Evolutionary conservation across 2,797 vertebrate genomes (phyloP), one percentile per base, ranked within the genome.

Genomic region (Danio kyathit): DNA sequence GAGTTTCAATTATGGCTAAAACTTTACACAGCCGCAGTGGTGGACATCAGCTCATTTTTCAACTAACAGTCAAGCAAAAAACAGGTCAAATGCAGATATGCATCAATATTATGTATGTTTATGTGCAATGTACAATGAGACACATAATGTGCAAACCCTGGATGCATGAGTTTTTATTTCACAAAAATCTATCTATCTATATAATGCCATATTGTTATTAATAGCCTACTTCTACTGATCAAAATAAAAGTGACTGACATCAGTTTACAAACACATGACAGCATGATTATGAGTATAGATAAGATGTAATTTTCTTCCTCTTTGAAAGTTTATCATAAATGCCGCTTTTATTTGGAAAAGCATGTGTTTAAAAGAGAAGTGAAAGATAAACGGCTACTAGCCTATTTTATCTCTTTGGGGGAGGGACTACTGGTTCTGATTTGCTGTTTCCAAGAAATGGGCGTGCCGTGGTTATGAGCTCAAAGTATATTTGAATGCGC

Each of bases 391-490:
- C 7, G 8, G n/a, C 21, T 44, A 41, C 60, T 17, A n/a, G n/a
- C n/a, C n/a, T n/a, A n/a, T n/a, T n/a, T n/a, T 41, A 5, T 9
- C 5, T 7, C 1, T 29, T 52, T 0, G 4, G 0, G 65, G 16
- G n/a, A 29, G 21, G 1, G 11, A 16, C 29, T 10, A 43, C 41
- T 70, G 3, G 3, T 29, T 29, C 3, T 29, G 29, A 29, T 29
- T 29, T 29, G 29, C 29, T 16, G 16, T 56, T 86, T 79, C 83
- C 29, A 10, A 74, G 80, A 86, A 84, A 11, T 80, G 29, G 75
- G 72, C 21, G 59, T 14, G 14, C 59, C 13, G n/a, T 12, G 29
- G 29, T 29, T 29, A 1, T 12, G 12, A 4, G 3, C 1, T 2
- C 2, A 13, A 16, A 11, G 10, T 41, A 0, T 17, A 7, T 40